phyloP scores from a whole-genome alignment of 2,888 invertebrate genomes.

The Folsomia candida region DNA sequence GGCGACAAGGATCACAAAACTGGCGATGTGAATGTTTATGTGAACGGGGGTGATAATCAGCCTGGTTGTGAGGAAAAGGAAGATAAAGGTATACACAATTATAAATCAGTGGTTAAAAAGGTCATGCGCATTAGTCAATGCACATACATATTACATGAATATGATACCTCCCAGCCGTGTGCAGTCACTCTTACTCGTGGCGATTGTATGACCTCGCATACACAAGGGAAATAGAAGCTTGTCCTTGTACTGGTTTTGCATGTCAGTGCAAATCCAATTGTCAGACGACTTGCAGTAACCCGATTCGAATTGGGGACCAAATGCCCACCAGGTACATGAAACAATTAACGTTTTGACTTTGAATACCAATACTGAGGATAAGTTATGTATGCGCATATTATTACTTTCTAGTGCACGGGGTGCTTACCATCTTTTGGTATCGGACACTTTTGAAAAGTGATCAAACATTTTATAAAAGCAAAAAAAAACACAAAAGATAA shows the following conservation, averaged over 20 bases:
- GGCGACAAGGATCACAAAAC: conserved; percentile 34
- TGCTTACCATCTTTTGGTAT: conserved; percentile 24
- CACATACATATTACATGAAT: neutral
- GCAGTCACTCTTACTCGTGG: conserved; percentile 38
- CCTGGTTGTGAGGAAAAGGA: conserved; percentile 38
- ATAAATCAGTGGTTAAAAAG: too few species aligned
- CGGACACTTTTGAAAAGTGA: too few species aligned
- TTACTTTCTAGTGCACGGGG: conserved; percentile 23
- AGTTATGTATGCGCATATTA: neutral
- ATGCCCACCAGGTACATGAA: conserved; percentile 27
- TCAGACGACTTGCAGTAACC: conserved; percentile 22
- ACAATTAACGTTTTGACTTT: neutral
- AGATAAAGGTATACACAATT: too few species aligned
- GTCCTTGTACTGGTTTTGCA: conserved; percentile 31
- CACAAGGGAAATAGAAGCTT: conserved; percentile 18
- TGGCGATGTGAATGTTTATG: conserved; percentile 33
- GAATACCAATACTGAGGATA: too few species aligned
- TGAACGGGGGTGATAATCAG: conserved; percentile 40
- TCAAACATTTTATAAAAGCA: too few species aligned
- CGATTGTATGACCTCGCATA: conserved; percentile 20
- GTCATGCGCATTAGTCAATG: neutral
- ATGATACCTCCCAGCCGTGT: conserved; percentile 17
- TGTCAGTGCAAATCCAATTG: conserved; percentile 35
- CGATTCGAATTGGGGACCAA: conserved; percentile 23
- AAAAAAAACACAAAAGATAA: too few species aligned